phyloP scores from a whole-genome alignment of 2,797 vertebrate genomes.

The Pangasius macronema region DNA sequence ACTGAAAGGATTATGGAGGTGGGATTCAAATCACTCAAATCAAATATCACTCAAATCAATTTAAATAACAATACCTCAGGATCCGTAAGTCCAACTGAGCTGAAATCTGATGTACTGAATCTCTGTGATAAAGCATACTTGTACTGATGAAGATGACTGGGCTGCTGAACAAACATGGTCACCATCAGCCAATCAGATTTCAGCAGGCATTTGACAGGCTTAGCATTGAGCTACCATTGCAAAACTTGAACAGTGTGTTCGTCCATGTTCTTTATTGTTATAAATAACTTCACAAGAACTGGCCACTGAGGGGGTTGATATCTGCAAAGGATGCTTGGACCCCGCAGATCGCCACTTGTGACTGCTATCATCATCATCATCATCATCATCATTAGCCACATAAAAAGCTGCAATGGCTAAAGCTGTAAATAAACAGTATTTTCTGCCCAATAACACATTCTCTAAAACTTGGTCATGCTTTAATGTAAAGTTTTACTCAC shows the following conservation, averaged over 20 bases:
- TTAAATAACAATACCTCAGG: not conserved
- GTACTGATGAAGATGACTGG: not conserved
- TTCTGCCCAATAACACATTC: not conserved
- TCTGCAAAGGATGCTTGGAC: not conserved
- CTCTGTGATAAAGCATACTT: not conserved
- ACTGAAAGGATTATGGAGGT: not conserved
- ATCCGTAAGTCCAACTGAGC: not conserved
- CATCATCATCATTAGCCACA: no score
- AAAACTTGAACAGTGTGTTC: not conserved
- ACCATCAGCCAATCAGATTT: slow-evolving; percentile 1
- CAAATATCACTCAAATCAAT: no score
- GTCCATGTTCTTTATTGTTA: not conserved
- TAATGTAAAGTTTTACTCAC: not conserved
- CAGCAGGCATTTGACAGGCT: not conserved
- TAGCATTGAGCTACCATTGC: not conserved
- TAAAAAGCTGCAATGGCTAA: not conserved
- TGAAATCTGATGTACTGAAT: not conserved
- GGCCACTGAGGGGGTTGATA: not conserved
- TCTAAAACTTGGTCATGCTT: not conserved
- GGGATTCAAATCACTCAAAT: not conserved
- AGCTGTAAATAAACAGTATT: not conserved
- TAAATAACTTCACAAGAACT: not conserved
- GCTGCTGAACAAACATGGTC: not conserved
- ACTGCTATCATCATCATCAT: no score
- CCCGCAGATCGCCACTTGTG: not conserved